Base-by-base conservation (phyloP, 2,888 invertebrate species). In the Xestia rhomboidea region DNA sequence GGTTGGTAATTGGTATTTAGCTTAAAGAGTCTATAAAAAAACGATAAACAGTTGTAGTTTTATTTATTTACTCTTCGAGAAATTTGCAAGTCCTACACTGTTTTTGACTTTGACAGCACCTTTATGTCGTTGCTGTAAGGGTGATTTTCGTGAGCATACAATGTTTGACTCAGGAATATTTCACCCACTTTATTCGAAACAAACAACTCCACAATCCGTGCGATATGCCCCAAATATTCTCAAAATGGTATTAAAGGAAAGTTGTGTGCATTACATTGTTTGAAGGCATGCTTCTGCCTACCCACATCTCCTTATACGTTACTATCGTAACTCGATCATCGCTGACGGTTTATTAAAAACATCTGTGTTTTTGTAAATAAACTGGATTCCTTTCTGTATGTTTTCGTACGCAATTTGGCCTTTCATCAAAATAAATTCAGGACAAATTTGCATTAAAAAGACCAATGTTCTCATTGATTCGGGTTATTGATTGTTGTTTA, bases 211-310 rank as follows among this genome's bases (percentile, higher is more conserved):
- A 66, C 8, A 51, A 34, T 54, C 57, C 30, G 49, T 57, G 72
- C 34, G 63, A 41, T 54, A 71, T 86, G 83, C 27, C 83, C 77
- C 62, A 77, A 86, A 82, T 85, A 34, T 34, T 77, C 86, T 86
- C 18, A 73, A 82, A 86, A 83, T 82, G 83, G 83, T 73, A 62
- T 34, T 76, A 71, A 73, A 77, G 13, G 83, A 83, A 86, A 83
- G 83, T 57, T 73, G 30, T 44, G 69, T 15, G 10, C 49, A 68
- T 57, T 46, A 68, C 57, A 27, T 41, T 71, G 51, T 76, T 81
- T 57, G 60, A 46, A 57, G 57, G 3, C 69, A 34, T 63, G 34
- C 24, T 8, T 30, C 68, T 46, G 38, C 68, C 83, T 71, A 68
- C 85, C 51, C 77, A 27, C 68, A 38, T 15, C 1, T 0, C 86